A percentile compares a stretch with the other conserved stretches of the same genome.
Conservation (phyloP, 2,113 vertebrate genomes). For the Cervus canadensis region DNA sequence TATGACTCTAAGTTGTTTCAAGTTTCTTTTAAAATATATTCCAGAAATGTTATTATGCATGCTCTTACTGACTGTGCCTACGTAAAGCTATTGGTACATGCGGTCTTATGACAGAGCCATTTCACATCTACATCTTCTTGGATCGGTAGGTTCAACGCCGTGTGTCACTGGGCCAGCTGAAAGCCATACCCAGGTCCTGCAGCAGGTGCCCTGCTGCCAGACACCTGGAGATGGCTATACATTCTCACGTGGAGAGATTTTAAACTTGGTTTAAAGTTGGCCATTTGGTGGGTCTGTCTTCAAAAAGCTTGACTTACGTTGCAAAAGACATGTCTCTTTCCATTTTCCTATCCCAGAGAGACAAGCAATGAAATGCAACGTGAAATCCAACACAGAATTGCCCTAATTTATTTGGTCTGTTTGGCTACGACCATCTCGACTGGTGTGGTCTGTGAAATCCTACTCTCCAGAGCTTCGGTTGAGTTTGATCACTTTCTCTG, state of each 20-base stretch:
- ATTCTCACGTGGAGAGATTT: not conserved
- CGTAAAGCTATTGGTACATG: not conserved
- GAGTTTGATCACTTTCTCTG: not conserved
- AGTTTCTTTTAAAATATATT: not conserved
- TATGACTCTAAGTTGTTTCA: not conserved
- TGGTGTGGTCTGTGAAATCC: slow-evolving; percentile 24
- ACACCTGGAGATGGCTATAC: not conserved
- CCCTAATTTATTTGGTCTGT: slow-evolving; percentile 62
- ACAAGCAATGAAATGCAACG: slow-evolving; percentile 37
- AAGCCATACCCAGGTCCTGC: not conserved
- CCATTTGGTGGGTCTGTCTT: not conserved
- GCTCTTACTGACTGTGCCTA: not conserved
- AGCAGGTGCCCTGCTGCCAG: not conserved
- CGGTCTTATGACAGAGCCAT: not conserved
- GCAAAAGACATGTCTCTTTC: slow-evolving; percentile 26
- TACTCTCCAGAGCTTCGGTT: not conserved
- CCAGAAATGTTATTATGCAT: not conserved
- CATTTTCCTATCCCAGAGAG: slow-evolving; percentile 34
- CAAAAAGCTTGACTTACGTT: not conserved
- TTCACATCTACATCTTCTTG: not conserved
- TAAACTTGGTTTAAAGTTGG: not conserved
- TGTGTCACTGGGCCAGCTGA: not conserved
- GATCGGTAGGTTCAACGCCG: not conserved
- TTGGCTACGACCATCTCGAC: not conserved
- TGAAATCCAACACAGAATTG: slow-evolving; percentile 43